Evolutionary conservation across 2,113 vertebrate species (phyloP).

Genomic region (Crotalus horridus): DNA sequence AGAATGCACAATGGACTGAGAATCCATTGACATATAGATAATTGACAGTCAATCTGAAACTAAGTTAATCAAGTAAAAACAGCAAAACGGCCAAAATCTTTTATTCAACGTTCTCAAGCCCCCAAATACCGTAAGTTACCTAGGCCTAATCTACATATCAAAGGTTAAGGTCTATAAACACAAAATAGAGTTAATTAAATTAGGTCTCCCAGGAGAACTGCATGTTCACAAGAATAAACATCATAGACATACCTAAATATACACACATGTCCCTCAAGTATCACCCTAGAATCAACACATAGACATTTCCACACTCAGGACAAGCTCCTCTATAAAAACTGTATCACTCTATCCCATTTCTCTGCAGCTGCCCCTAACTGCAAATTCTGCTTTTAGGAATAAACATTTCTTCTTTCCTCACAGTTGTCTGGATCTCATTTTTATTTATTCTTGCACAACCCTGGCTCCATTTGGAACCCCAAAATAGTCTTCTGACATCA

Average conservation of each 20-base stretch:
- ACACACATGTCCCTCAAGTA: not conserved
- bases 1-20: not conserved
- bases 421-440: not conserved
- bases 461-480: not conserved
- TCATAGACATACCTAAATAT: too few relatives aligned
- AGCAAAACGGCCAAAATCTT: not conserved
- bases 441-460: not conserved
- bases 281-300: not conserved
- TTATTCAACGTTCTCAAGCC: not conserved
- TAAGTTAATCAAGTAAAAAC: not conserved
- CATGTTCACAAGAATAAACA: too few relatives aligned
- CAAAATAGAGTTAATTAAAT: not conserved
- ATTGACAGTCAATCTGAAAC: not conserved
- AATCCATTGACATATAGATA: not conserved
- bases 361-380: not conserved
- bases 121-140: not conserved
- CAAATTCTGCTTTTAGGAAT: not conserved
- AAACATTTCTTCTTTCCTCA: not conserved
- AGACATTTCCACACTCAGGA: not conserved
- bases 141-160: not conserved
- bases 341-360: not conserved
- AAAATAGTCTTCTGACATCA: not conserved
- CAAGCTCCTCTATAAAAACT: not conserved
- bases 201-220: too few relatives aligned
- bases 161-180: not conserved